Evolutionary conservation across 2,797 vertebrate genomes (phyloP), one percentile per base, ranked within the genome.

Genomic region (Microctenopoma lineatum): DNA sequence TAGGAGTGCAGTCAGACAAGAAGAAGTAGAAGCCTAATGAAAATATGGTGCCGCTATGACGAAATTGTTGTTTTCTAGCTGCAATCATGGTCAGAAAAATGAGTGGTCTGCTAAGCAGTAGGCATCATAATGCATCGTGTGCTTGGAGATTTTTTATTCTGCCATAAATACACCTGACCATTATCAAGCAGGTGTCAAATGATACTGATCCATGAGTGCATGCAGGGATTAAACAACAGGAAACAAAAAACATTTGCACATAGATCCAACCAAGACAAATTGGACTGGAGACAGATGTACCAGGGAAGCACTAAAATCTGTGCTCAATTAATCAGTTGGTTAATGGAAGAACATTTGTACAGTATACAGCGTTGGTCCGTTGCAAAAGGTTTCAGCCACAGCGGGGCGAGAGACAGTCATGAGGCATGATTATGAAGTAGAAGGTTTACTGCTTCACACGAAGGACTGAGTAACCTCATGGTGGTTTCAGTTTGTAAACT

Each of bases 21-120:
- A 87, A 83, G 27, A 21, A 21, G 79, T 62, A 50, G 63, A 75
- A 75, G 77, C 36, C 75, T 82, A 80, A 84, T 87, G 73, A 83
- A 87, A 86, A 86, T 81, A 64, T 69, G 73, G 65, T 29, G 65
- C 72, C 59, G 52, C 69, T 34, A 51, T 91, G 86, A 89, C 59
- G 84, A 89, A 90, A 89, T 80, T 55, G 50, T 44, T 61, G 70
- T 78, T 87, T 88, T 87, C 77, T 70, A 64, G 78, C 66, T 77
- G 90, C 85, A 92, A 92, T 91, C 84, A 79, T 38, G 39, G 80
- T 57, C 70, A 70, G 80, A 77, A 76, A 78, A 78, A 75, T 57
- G 73, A 89, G 85, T 78, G 66, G 82, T 66, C 80, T 0, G 73
- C 78, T 86, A 72, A 69, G 66, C 71, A 57, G 8, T 55, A 63